phyloP scores from a whole-genome alignment of 2,888 invertebrate species.

The Xestobium rufovillosum region DNA sequence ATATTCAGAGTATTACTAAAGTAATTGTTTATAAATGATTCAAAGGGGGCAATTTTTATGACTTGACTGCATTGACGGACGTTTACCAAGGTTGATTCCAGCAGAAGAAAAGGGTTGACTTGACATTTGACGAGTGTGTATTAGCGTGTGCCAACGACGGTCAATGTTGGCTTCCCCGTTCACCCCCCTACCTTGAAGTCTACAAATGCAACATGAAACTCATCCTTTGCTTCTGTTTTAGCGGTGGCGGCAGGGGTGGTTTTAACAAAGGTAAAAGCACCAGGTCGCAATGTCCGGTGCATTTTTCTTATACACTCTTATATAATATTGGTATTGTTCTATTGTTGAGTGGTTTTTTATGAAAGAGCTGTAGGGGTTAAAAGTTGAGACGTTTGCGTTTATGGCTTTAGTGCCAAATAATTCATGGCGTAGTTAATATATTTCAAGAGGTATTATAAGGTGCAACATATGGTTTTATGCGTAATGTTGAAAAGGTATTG shows the following conservation, averaged over 20 bases:
- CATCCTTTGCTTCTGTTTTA: conserved; percentile 81
- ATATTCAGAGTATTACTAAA: too few species aligned
- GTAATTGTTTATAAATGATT: too few species aligned
- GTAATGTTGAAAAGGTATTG: too few species aligned
- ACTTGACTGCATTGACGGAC: too few species aligned
- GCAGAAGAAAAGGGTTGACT: not conserved
- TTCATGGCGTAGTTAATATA: too few species aligned
- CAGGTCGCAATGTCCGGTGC: conserved; percentile 68
- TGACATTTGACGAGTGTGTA: too few species aligned
- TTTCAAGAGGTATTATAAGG: too few species aligned
- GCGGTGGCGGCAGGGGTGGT: conserved; percentile 93
- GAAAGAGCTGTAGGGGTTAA: conserved; percentile 29
- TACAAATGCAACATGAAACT: conserved; percentile 59
- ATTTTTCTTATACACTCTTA: conserved; percentile 50
- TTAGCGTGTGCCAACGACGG: conserved; percentile 19
- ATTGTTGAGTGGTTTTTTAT: conserved; percentile 23
- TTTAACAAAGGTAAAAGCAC: conserved; percentile 93
- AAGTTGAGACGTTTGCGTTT: too few species aligned
- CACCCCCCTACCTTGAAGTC: conserved; percentile 51
- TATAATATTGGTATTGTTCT: conserved; percentile 26
- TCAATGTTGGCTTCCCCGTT: conserved; percentile 37
- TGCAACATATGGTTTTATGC: too few species aligned
- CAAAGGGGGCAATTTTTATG: too few species aligned
- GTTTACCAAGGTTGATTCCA: too few species aligned
- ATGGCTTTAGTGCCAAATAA: too few species aligned